Evolutionary conservation across 1,140 invertebrate genomes (phyloP).

Genomic region (Ganaspis sp.): DNA sequence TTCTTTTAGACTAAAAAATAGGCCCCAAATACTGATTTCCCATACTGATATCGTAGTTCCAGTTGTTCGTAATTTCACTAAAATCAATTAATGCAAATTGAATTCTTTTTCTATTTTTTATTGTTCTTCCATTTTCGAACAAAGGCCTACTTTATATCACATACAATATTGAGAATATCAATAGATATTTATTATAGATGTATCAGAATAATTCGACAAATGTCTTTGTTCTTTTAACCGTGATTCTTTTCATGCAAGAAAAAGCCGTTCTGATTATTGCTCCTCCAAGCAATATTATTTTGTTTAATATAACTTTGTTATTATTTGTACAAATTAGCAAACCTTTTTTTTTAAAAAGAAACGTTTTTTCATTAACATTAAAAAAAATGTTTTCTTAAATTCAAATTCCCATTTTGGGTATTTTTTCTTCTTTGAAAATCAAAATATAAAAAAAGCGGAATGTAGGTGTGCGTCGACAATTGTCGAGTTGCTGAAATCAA

Average conservation of each 20-base stretch:
- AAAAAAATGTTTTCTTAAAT: too few species aligned
- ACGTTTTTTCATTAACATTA: too few species aligned
- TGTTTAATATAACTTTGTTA: too few species aligned
- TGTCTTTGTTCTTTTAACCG: conserved; percentile 30
- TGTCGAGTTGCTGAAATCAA: conserved; percentile 35
- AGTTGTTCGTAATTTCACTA: conserved; percentile 27
- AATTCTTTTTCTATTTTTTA: not conserved
- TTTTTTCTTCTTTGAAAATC: not conserved
- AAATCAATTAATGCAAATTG: conserved; percentile 4
- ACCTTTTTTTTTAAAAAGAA: too few species aligned
- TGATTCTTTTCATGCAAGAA: conserved; percentile 17
- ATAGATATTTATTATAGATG: conserved; percentile 21
- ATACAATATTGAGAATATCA: conserved; percentile 65
- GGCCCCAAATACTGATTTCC: conserved; percentile 38
- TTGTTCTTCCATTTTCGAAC: conserved; percentile 56
- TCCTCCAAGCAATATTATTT: too few species aligned
- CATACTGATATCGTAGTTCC: conserved; percentile 37
- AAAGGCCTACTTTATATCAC: conserved; percentile 71
- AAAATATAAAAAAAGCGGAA: conserved; percentile 13
- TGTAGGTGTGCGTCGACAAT: not conserved
- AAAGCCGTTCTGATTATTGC: not conserved
- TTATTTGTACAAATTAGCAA: too few species aligned
- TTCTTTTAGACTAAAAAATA: conserved; percentile 36
- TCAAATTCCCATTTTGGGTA: not conserved
- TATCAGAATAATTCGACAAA: conserved; percentile 53